phyloP scores from a whole-genome alignment of 2,113 vertebrate species.

The Leptosomus discolor region DNA sequence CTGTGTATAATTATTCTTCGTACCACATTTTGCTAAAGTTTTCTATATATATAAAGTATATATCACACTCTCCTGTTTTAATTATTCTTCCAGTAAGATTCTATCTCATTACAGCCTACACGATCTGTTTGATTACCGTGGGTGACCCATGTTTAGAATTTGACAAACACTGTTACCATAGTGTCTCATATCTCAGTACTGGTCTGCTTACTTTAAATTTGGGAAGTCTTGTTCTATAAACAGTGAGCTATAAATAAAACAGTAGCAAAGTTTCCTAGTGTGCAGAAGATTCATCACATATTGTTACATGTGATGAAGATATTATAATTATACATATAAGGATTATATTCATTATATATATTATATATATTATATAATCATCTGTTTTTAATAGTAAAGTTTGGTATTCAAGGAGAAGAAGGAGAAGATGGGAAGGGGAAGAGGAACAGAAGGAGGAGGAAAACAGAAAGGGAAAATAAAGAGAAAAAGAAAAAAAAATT shows the following conservation, averaged over 20 bases:
- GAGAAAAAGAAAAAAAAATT: not conserved
- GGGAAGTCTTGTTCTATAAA: not conserved
- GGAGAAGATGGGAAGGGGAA: not conserved
- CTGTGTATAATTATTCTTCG: not conserved
- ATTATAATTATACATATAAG: too few relatives aligned
- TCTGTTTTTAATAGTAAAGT: not conserved
- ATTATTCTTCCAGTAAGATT: not conserved
- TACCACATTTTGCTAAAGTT: not conserved
- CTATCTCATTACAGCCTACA: not conserved
- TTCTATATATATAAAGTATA: too few relatives aligned
- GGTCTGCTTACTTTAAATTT: not conserved
- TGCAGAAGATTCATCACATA: not conserved
- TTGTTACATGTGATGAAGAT: not conserved
- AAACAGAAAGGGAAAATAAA: not conserved
- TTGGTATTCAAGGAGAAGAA: not conserved
- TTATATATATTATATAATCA: not conserved
- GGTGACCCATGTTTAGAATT: not conserved
- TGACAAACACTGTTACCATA: not conserved
- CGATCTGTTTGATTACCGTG: not conserved
- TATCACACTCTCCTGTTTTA: not conserved
- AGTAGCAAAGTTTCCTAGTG: not conserved
- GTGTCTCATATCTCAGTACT: not conserved
- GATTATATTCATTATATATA: too few relatives aligned
- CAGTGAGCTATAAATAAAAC: not conserved
- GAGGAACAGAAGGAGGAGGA: not conserved